Percentiles rank a stretch among this genome's conserved stretches.
These are phyloP conservation scores for Flexamia atlantica DNA, from an alignment of 2,888 invertebrate species.

Conservation along the genomic window DNA sequence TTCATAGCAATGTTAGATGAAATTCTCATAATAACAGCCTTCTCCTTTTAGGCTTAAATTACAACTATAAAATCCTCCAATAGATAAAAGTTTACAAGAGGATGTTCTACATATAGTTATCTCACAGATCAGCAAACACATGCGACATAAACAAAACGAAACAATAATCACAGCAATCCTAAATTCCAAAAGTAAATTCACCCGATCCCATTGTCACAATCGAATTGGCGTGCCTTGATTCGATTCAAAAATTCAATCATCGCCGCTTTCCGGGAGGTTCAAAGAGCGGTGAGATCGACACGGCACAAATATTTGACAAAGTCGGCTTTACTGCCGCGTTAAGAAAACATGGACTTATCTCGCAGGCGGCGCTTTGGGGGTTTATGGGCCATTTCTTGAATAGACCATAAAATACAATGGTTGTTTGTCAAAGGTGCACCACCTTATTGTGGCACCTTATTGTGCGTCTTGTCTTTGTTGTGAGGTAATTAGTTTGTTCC, in stretches of 20 bases:
- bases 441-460: constrained; percentile 27
- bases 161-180: too few relatives aligned
- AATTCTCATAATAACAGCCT: too few relatives aligned
- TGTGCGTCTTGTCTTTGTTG: constrained; percentile 28
- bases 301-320: constrained; percentile 53
- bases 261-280: not conserved
- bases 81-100: too few relatives aligned
- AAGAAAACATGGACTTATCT: constrained; percentile 50
- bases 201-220: too few relatives aligned
- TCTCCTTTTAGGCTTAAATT: too few relatives aligned
- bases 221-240: not conserved
- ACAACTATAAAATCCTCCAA: too few relatives aligned
- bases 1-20: too few relatives aligned
- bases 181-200: too few relatives aligned
- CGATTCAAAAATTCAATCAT: not conserved
- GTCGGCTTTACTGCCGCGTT: constrained; percentile 50
- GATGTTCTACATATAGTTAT: too few relatives aligned
- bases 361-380: constrained; percentile 32
- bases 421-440: constrained; percentile 43
- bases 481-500: constrained; percentile 27
- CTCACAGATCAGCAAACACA: too few relatives aligned
- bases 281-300: constrained; percentile 26
- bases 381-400: constrained; percentile 57
- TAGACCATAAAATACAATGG: constrained; percentile 49
- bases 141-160: too few relatives aligned